phyloP scores from a whole-genome alignment of 2,888 invertebrate species.

The Dyspetes luteomarginatus region DNA sequence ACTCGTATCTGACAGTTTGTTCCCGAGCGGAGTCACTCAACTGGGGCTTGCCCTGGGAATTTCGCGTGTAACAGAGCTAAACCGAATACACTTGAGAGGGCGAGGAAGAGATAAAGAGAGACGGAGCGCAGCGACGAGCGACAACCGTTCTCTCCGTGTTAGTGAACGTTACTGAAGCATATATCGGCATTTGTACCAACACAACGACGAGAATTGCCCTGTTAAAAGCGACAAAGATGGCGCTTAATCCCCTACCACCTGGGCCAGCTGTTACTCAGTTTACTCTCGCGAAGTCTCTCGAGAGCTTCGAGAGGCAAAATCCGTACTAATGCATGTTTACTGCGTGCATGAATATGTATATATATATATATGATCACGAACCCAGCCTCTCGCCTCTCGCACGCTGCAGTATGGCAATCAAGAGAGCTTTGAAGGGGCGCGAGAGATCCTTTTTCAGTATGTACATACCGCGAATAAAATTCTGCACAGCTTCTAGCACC shows the following conservation, averaged over 20 bases:
- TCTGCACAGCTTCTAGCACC: neutral
- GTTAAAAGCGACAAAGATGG: slow-evolving; percentile 37
- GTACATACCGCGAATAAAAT: slow-evolving; percentile 9
- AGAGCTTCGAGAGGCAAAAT: slow-evolving; percentile 6
- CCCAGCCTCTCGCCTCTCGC: neutral
- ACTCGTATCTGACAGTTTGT: slow-evolving; percentile 54
- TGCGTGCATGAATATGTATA: slow-evolving; percentile 4
- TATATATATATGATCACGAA: neutral
- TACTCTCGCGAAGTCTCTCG: neutral
- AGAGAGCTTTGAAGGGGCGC: slow-evolving; percentile 16
- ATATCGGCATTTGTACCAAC: slow-evolving; percentile 5
- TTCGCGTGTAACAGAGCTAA: slow-evolving; percentile 34
- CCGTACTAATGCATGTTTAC: neutral
- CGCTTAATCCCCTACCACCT: slow-evolving; percentile 47
- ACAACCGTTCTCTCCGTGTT: slow-evolving; percentile 14
- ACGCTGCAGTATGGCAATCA: neutral
- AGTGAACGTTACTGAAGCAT: slow-evolving; percentile 22
- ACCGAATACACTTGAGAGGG: neutral
- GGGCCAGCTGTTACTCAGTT: slow-evolving; percentile 44
- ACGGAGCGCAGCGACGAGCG: slow-evolving; percentile 17
- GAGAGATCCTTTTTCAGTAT: slow-evolving; percentile 5
- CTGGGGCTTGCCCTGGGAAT: slow-evolving; percentile 42
- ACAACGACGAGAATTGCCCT: neutral
- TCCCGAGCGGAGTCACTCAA: slow-evolving; percentile 35
- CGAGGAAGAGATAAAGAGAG: slow-evolving; percentile 7